Evolutionary conservation across 92 coral and sea anemone species (phyloP), one percentile per base, ranked within the genome.

Genomic region (Anthopleura xanthogrammica): DNA sequence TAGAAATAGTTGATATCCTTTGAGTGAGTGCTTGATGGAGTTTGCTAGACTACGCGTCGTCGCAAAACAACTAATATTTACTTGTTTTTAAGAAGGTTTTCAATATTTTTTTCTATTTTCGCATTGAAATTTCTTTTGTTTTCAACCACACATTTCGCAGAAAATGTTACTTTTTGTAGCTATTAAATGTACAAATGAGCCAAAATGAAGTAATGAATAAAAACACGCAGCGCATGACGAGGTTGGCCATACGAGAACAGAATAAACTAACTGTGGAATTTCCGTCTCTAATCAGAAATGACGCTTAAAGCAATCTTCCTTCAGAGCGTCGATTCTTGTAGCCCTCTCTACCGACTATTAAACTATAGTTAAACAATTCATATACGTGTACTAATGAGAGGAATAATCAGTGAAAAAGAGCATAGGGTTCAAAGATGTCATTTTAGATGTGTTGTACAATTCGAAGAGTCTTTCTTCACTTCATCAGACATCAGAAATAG

Each of bases 401-500:
- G 7, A 46, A 9, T 46, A 46, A 46, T 46, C 5, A 9, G 9
- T 46, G 50, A 46, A 46, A 46, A 46, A 46, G 5, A 46, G 50
- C 4, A 6, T 46, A 46, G 50, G 50, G 50, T 46, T 9, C 9
- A 46, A 5, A 46, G 50, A 54, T 4, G 58, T 54, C 58, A 54
- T 54, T 12, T 54, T 46, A 46, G 50, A 9, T 46, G 50, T 46
- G 50, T 46, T 54, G 54, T 50, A 54, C 14, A 54, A 54, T 12
- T 16, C 24, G 65, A 79, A 60, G 16, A 78, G 40, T 80, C 56
- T 80, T 80, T 65, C 70, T 41, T 80, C 75, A 23, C 71, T 56
- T 46, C 62, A 77, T 52, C 55, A 76, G 55, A 79, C 73, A 41
- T 79, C 66, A 68, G 41, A 52, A 81, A 68, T 81, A 71, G 84